Evolutionary conservation across 2,888 invertebrate genomes (phyloP).

Genomic region (Acrocyrtus sp.): DNA sequence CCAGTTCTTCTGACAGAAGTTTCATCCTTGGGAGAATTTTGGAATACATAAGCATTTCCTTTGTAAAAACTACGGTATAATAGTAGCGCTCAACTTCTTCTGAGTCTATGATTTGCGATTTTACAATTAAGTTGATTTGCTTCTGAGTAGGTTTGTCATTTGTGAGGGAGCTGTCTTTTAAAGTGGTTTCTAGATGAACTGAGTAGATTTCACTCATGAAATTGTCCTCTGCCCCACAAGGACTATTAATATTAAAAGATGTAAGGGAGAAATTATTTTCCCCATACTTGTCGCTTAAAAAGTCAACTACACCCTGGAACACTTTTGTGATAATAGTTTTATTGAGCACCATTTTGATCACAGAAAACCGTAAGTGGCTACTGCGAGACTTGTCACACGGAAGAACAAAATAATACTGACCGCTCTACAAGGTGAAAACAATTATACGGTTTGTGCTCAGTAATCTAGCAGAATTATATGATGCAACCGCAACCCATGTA

Average conservation of each 20-base stretch:
- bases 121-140: constrained; percentile 30
- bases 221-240: constrained; percentile 53
- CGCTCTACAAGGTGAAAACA: too few species aligned
- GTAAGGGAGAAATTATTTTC: constrained; percentile 33
- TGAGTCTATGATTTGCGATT: constrained; percentile 43
- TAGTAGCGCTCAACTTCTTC: constrained; percentile 48
- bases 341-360: constrained; percentile 19
- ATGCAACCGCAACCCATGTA: too few species aligned
- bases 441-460: too few species aligned
- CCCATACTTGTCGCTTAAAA: constrained; percentile 35
- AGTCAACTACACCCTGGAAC: constrained; percentile 43
- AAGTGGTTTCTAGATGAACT: background rate
- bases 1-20: background rate
- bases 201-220: constrained; percentile 55
- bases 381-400: too few species aligned
- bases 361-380: too few species aligned
- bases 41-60: constrained; percentile 55
- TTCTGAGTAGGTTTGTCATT: background rate
- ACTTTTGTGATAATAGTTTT: constrained; percentile 25
- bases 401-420: too few species aligned
- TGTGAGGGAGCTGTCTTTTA: too few species aligned
- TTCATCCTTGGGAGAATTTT: constrained; percentile 50
- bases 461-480: too few species aligned
- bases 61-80: constrained; percentile 57
- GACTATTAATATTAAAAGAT: constrained; percentile 42